Conservation (phyloP, 1,140 invertebrate species). For the Sesamia nonagrioides region DNA sequence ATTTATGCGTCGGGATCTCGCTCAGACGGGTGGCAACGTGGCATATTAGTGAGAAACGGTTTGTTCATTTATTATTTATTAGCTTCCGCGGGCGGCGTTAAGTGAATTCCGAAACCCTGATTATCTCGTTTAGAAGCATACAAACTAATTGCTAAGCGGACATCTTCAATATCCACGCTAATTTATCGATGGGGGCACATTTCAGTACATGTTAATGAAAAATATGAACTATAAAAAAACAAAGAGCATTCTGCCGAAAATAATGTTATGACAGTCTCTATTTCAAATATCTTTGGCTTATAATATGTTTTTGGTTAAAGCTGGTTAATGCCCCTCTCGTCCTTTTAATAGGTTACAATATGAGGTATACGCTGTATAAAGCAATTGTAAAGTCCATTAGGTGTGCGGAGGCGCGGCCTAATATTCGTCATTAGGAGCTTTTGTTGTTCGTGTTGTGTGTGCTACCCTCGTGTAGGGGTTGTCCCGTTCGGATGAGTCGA, state of each 20-base stretch:
- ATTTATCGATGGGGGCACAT: slow-evolving; percentile 7
- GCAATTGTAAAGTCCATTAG: slow-evolving; percentile 83
- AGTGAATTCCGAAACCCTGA: slow-evolving; percentile 66
- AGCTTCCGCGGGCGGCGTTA: slow-evolving; percentile 67
- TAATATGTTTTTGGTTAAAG: slow-evolving; percentile 46
- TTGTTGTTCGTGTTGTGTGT: slow-evolving; percentile 72
- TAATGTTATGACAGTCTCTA: neutral
- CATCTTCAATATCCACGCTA: slow-evolving; percentile 10
- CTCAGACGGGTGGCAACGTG: slow-evolving; percentile 75
- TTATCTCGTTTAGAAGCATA: slow-evolving; percentile 62
- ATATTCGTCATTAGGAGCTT: slow-evolving; percentile 82
- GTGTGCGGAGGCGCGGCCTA: slow-evolving; percentile 70
- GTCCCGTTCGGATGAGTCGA: slow-evolving; percentile 65
- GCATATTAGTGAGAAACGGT: slow-evolving; percentile 78
- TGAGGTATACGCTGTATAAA: slow-evolving; percentile 64
- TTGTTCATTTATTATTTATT: slow-evolving; percentile 79
- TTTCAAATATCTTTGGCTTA: neutral
- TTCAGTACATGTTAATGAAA: neutral
- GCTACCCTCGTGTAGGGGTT: slow-evolving; percentile 69
- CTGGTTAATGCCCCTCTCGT: slow-evolving; percentile 63
- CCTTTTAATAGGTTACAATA: slow-evolving; percentile 68
- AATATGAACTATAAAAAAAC: neutral
- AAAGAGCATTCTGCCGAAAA: neutral
- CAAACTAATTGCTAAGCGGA: slow-evolving; percentile 65
- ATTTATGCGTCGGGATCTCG: slow-evolving; percentile 77